These are phyloP conservation scores for Polydesmus complanatus DNA, from an alignment of 2,888 invertebrate species.

Conservation along the genomic window DNA sequence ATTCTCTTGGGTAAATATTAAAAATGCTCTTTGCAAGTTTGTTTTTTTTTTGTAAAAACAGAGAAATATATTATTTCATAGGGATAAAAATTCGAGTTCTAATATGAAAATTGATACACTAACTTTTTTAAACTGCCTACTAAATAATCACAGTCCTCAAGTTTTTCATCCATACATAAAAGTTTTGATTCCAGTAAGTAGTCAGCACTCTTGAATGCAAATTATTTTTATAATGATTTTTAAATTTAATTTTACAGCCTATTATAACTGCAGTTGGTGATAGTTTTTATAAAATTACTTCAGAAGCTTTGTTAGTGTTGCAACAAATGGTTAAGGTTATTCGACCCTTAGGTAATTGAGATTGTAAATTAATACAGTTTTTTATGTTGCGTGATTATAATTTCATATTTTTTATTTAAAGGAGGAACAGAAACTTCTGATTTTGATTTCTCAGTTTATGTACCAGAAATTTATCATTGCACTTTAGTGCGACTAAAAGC, in stretches of 20 bases:
- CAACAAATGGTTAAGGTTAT: constrained; percentile 91
- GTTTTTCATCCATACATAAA: constrained; percentile 69
- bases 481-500: constrained; percentile 75
- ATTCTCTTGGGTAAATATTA: constrained; percentile 50
- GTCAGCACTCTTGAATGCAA: not conserved
- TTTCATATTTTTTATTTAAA: not conserved
- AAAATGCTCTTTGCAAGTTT: not conserved
- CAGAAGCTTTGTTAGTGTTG: constrained; percentile 82
- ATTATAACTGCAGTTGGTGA: constrained; percentile 83
- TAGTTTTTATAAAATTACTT: constrained; percentile 96
- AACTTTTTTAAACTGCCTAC: constrained; percentile 71
- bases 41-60: not conserved
- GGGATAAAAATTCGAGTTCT: constrained; percentile 84
- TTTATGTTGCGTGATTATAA: no score
- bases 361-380: no score
- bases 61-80: constrained; percentile 25
- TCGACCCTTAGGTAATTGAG: constrained; percentile 54
- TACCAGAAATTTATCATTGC: constrained; percentile 58
- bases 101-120: constrained; percentile 97
- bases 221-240: not conserved
- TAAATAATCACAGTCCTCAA: constrained; percentile 61
- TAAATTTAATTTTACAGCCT: constrained; percentile 37
- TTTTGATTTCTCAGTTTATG: constrained; percentile 62
- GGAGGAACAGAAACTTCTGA: constrained; percentile 36
- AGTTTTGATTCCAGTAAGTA: constrained; percentile 48